A percentile compares a stretch with the other conserved stretches of the same genome.
phyloP scores from a whole-genome alignment of 2,797 vertebrate genomes.

The Darevskia nairensis region DNA sequence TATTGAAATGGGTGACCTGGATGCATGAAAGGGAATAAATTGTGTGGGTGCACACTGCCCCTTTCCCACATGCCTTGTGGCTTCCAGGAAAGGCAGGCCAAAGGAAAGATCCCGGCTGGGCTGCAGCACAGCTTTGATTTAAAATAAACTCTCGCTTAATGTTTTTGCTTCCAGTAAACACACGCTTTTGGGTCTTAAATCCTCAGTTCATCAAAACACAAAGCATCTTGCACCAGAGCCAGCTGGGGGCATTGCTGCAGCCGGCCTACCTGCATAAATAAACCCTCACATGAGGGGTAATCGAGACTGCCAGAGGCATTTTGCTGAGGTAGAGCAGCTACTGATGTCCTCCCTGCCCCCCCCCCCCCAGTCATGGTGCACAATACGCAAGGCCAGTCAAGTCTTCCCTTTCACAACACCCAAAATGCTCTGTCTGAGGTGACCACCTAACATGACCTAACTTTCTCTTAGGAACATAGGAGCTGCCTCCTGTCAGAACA shows the following conservation, averaged over 20 bases:
- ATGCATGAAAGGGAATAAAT: too few relatives aligned
- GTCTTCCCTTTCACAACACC: background rate
- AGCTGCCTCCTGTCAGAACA: too few relatives aligned
- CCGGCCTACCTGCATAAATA: background rate
- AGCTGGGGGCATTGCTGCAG: background rate
- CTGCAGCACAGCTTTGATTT: background rate
- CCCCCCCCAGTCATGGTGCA: background rate
- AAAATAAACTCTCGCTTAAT: background rate
- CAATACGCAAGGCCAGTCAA: background rate
- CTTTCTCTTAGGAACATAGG: too few relatives aligned
- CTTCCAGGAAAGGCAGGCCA: too few relatives aligned
- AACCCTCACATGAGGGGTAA: background rate
- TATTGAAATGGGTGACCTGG: too few relatives aligned
- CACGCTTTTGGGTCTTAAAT: background rate
- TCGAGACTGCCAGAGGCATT: background rate
- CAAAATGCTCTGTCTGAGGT: too few relatives aligned
- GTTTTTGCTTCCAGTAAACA: background rate
- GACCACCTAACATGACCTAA: too few relatives aligned
- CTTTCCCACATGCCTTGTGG: too few relatives aligned
- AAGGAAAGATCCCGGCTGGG: background rate
- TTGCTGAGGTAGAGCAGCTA: background rate
- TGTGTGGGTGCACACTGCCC: too few relatives aligned
- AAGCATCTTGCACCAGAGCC: background rate
- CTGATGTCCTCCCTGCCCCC: too few relatives aligned
- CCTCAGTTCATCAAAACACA: background rate